Percentiles rank a stretch among this genome's conserved stretches.
phyloP scores from a whole-genome alignment of 2,113 vertebrate genomes.

The Colinus virginianus region DNA sequence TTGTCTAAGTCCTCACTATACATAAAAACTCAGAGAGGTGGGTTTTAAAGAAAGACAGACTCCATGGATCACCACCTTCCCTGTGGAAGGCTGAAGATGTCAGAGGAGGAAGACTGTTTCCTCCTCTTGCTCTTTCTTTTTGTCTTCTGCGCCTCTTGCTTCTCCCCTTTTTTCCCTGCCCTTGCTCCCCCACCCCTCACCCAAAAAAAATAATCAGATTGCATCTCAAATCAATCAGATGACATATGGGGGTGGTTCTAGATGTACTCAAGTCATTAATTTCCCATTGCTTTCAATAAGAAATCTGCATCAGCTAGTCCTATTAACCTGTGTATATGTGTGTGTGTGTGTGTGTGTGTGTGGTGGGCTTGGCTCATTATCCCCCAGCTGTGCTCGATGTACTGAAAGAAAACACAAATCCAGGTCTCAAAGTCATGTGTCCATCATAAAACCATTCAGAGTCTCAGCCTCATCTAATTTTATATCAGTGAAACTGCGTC shows the following conservation, averaged over 20 bases:
- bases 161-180: background rate
- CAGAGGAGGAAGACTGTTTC: background rate
- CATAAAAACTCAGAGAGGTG: background rate
- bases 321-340: background rate
- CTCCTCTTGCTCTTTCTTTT: background rate
- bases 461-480: constrained; percentile 48
- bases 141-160: rapidly evolving
- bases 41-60: background rate
- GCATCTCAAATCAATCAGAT: background rate
- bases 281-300: background rate
- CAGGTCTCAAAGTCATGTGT: background rate
- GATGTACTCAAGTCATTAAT: background rate
- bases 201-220: background rate
- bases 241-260: background rate
- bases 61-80: background rate
- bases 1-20: background rate
- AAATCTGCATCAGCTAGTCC: background rate
- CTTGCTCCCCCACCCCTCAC: too few relatives aligned
- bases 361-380: background rate
- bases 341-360: rapidly evolving
- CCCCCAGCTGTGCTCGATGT: rapidly evolving
- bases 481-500: constrained; percentile 48
- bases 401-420: background rate
- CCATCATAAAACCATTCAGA: background rate
- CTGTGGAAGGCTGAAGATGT: background rate